These are phyloP conservation scores for Acutogordius australiensis DNA, from an alignment of 2,888 invertebrate species.

Conservation along the genomic window DNA sequence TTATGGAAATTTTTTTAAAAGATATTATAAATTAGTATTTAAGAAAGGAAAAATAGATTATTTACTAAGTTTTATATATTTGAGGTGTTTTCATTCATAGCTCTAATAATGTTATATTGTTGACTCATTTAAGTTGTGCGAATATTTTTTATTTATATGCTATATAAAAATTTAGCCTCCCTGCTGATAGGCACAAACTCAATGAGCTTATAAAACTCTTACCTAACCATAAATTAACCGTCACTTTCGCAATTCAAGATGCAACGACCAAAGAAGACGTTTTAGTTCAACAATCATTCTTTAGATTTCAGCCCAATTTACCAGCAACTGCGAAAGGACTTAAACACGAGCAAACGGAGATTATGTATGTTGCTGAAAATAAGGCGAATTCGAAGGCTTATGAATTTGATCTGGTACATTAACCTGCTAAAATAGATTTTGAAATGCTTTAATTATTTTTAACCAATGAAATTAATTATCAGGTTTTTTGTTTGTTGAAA, in stretches of 20 bases:
- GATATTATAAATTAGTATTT: too few species aligned
- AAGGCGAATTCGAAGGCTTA: slow-evolving; percentile 28
- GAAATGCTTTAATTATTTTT: background rate
- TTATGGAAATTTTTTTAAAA: too few species aligned
- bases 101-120: too few species aligned
- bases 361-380: slow-evolving; percentile 67
- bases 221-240: background rate
- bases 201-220: background rate
- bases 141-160: too few species aligned
- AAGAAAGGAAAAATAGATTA: too few species aligned
- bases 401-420: slow-evolving; percentile 66
- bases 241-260: background rate
- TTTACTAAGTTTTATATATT: too few species aligned
- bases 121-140: too few species aligned
- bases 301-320: background rate
- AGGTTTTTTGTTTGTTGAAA: background rate
- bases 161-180: background rate
- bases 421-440: slow-evolving; percentile 19
- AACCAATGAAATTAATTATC: background rate
- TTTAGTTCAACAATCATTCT: background rate
- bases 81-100: too few species aligned
- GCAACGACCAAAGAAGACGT: background rate
- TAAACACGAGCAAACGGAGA: slow-evolving; percentile 45
- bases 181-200: background rate
- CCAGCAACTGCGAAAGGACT: background rate